Percentiles rank a stretch among this genome's conserved stretches.
Evolutionary conservation across 2,888 invertebrate species (phyloP).

Genomic region (Dasypogon diadema): DNA sequence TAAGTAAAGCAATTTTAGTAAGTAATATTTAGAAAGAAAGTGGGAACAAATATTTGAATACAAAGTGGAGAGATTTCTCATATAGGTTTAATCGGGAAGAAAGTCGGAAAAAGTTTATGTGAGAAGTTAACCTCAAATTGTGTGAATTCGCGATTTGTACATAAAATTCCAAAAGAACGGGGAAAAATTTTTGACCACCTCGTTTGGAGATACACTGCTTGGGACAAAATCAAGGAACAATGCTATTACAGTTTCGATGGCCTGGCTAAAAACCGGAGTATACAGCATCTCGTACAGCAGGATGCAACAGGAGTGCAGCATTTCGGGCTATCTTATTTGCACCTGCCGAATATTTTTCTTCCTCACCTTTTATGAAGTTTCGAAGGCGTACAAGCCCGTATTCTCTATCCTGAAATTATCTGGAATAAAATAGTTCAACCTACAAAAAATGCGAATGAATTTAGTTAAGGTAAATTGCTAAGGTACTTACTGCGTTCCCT

Average conservation of each 20-base stretch:
- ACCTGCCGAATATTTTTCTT: constrained; percentile 62
- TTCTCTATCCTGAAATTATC: constrained; percentile 90
- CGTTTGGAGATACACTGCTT: constrained; percentile 84
- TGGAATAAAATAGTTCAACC: constrained; percentile 92
- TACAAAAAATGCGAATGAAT: constrained; percentile 61
- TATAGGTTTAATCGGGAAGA: too few relatives aligned
- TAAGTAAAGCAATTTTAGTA: too few relatives aligned
- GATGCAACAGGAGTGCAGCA: constrained; percentile 81
- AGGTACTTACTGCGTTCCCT: constrained; percentile 73
- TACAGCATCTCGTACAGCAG: constrained; percentile 87
- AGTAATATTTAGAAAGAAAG: too few relatives aligned
- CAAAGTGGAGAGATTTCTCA: too few relatives aligned
- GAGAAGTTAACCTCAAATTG: too few relatives aligned
- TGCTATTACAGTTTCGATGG: constrained; percentile 83
- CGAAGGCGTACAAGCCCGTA: constrained; percentile 81
- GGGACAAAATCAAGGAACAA: constrained; percentile 88
- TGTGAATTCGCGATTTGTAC: too few relatives aligned
- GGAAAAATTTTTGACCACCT: too few relatives aligned
- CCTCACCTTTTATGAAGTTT: constrained; percentile 65
- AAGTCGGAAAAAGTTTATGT: too few relatives aligned
- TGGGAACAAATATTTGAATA: too few relatives aligned
- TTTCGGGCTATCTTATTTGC: constrained; percentile 85
- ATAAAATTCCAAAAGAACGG: too few relatives aligned
- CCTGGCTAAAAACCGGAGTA: constrained; percentile 89
- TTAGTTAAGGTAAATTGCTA: background rate